Base-by-base conservation (phyloP, 2,113 vertebrate genomes). In the Maccullochella peelii region DNA sequence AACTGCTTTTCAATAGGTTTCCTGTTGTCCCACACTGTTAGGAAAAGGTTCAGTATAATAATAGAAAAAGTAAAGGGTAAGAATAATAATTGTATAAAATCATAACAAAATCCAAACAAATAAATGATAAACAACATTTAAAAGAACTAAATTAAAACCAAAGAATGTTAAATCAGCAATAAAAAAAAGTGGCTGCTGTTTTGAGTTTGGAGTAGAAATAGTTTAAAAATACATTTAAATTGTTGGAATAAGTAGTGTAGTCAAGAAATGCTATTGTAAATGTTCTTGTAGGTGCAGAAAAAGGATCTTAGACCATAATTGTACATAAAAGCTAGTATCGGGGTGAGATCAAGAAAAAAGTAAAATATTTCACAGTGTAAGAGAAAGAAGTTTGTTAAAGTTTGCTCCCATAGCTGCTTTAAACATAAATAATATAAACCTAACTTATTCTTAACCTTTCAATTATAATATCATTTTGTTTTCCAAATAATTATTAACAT, bases 1-100 rank as follows among this genome's bases (percentile, higher is more conserved):
- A 72, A 57, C 18, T 11, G n/a, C 30, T 44, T 68, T 73, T 73
- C 54, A 44, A 4, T 44, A 59, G 38, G 54, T 58, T 57, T 58
- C 11, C 57, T 59, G 2, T 30, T 20, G 15, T 8, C 30, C 33
- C 8, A 21, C 30, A 9, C 30, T 61, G 59, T 61, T 20, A 10
- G 59, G 8, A 61, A 61, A 30, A 59, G 27, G 6, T 33, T 27
- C 57, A 7, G 25, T 30, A 8, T 30, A 5, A 33, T 16, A 9
- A 58, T 58, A 12, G 14, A 4, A 62, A 62, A 62, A 59, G 6
- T 8, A 30, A 30, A 59, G 14, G 4, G 2, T 8, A 0, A 18
- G 25, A 57, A 58, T 18, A 59, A 1, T 30, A 30, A 59, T 16
- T 27, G 0, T 1, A 25, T 59, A 3, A 59, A 30, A 58, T 58